Conservation (phyloP, 1,140 invertebrate genomes). For the Eupeodes corollae region DNA sequence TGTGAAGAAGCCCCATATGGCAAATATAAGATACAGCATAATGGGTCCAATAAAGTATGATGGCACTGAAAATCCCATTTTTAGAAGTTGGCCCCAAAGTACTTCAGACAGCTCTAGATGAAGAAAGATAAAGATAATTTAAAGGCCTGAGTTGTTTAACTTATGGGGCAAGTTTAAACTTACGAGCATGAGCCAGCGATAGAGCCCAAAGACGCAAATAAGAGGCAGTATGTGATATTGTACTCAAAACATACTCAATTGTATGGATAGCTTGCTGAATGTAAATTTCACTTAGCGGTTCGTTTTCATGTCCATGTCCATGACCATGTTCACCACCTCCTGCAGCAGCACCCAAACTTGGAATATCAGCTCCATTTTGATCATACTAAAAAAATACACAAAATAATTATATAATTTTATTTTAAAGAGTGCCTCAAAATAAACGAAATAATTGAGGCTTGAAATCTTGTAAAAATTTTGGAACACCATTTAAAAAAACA, state of each 20-base stretch:
- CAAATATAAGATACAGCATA: constrained; percentile 66
- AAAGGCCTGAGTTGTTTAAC: constrained; percentile 15
- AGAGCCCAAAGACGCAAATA: constrained; percentile 94
- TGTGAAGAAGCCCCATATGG: constrained; percentile 76
- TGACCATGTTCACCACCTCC: constrained; percentile 14
- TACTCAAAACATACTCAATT: constrained; percentile 93
- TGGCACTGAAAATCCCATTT: constrained; percentile 15
- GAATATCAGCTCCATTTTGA: too few species aligned
- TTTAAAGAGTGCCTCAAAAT: too few species aligned
- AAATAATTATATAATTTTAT: too few species aligned
- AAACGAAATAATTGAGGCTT: too few species aligned
- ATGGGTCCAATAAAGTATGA: constrained; percentile 18
- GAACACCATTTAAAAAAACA: neutral
- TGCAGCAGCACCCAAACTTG: constrained; percentile 10
- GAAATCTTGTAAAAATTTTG: neutral
- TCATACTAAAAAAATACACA: too few species aligned
- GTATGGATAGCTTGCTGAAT: constrained; percentile 92
- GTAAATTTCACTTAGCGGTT: constrained; percentile 75
- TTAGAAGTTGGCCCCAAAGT: constrained; percentile 73
- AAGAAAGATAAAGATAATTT: neutral
- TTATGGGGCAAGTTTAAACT: constrained; percentile 50
- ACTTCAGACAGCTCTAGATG: constrained; percentile 73
- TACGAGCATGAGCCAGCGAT: constrained; percentile 87
- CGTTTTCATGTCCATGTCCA: constrained; percentile 48
- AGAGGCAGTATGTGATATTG: constrained; percentile 91